Conservation (phyloP, 2,113 vertebrate genomes). For the Elgaria multicarinata region DNA sequence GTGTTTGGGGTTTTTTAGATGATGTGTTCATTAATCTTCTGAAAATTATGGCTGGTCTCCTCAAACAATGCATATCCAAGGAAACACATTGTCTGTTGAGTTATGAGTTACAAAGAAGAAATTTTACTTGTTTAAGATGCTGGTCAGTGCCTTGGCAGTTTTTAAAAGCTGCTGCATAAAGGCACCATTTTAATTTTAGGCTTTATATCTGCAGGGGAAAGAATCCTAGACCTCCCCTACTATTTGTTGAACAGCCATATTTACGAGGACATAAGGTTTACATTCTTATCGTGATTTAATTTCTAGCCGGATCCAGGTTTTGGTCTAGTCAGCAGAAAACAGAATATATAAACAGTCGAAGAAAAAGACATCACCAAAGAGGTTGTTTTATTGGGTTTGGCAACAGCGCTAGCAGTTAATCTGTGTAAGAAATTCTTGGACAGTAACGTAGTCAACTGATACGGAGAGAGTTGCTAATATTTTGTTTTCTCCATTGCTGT, state of each 20-base stretch:
- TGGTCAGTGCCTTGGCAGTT: not conserved
- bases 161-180: not conserved
- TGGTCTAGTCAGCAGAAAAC: not conserved
- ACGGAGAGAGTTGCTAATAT: not conserved
- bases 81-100: not conserved
- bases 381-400: not conserved
- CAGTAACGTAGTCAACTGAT: not conserved
- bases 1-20: not conserved
- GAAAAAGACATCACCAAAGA: not conserved
- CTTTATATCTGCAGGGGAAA: not conserved
- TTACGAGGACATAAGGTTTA: not conserved
- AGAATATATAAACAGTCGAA: not conserved
- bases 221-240: not conserved
- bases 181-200: not conserved
- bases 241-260: not conserved
- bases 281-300: not conserved
- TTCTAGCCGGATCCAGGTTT: not conserved
- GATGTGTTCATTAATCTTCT: not conserved
- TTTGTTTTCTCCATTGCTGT: not conserved
- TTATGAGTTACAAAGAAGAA: not conserved
- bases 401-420: not conserved
- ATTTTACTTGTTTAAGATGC: not conserved
- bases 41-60: not conserved
- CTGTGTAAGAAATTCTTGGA: not conserved
- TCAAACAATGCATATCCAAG: not conserved